Evolutionary conservation across 2,888 invertebrate species (phyloP).

Genomic region (Catocala fraxini): DNA sequence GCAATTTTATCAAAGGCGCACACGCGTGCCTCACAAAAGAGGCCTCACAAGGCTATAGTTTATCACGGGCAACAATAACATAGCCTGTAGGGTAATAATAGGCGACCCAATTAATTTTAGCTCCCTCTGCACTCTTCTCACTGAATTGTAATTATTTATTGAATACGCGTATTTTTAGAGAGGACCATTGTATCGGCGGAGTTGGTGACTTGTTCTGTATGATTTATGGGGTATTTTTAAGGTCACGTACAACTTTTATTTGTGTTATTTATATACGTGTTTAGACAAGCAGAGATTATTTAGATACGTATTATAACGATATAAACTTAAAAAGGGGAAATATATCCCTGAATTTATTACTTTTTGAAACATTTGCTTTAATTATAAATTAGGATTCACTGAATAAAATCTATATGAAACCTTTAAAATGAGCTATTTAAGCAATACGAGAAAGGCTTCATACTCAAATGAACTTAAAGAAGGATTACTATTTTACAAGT

Average conservation of each 20-base stretch:
- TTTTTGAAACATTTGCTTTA: too few relatives aligned
- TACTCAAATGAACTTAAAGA: too few relatives aligned
- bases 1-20: slow-evolving; percentile 46
- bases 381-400: too few relatives aligned
- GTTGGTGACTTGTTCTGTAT: slow-evolving; percentile 11
- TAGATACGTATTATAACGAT: too few relatives aligned
- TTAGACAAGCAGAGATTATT: too few relatives aligned
- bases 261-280: too few relatives aligned
- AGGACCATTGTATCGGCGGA: neutral
- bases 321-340: too few relatives aligned
- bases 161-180: slow-evolving; percentile 27
- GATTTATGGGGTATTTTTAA: neutral
- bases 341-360: too few relatives aligned
- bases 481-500: too few relatives aligned
- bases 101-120: slow-evolving; percentile 48
- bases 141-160: slow-evolving; percentile 39
- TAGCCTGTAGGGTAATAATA: slow-evolving; percentile 36
- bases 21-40: slow-evolving; percentile 41
- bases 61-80: slow-evolving; percentile 45
- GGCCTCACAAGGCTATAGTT: slow-evolving; percentile 33
- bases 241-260: neutral
- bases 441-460: too few relatives aligned
- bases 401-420: too few relatives aligned
- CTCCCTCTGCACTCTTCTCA: slow-evolving; percentile 32
- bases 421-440: too few relatives aligned